Evolutionary conservation across 2,888 invertebrate genomes (phyloP).

Genomic region (Andrena marginata): DNA sequence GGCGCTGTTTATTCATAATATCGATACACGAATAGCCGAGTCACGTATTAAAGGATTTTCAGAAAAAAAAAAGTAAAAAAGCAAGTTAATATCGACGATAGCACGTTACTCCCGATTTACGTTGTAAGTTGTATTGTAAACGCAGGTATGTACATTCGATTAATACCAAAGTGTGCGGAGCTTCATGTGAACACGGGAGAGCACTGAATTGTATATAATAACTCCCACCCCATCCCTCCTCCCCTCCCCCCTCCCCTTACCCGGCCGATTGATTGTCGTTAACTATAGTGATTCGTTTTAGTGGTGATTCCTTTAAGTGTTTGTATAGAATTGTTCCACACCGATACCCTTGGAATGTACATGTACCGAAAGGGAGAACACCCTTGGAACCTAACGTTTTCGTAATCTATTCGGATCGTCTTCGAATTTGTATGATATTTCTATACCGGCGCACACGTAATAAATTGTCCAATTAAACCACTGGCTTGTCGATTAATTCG

Average conservation of each 20-base stretch:
- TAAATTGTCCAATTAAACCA: constrained; percentile 77
- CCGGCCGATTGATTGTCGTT: constrained; percentile 58
- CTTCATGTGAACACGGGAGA: constrained; percentile 68
- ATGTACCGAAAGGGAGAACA: constrained; percentile 59
- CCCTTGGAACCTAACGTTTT: constrained; percentile 72
- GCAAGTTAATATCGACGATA: constrained; percentile 59
- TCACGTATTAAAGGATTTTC: constrained; percentile 55
- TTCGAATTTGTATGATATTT: constrained; percentile 83
- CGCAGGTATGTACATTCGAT: constrained; percentile 69
- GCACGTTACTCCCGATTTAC: constrained; percentile 57
- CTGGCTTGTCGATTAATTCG: constrained; percentile 9
- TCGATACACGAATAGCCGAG: constrained; percentile 60
- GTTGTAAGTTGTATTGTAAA: constrained; percentile 47
- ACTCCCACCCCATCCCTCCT: not conserved
- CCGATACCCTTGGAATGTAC: constrained; percentile 70
- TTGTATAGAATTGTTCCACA: constrained; percentile 67
- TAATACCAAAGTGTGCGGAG: constrained; percentile 78
- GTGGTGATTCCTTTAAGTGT: constrained; percentile 57
- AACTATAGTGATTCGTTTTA: constrained; percentile 58
- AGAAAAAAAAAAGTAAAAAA: constrained; percentile 13
- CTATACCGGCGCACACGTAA: constrained; percentile 83
- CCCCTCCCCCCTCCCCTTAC: not conserved
- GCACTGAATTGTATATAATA: constrained; percentile 77
- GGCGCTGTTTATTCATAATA: constrained; percentile 67
- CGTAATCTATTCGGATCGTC: constrained; percentile 73